Percentiles rank a stretch among this genome's conserved stretches.
phyloP scores from a whole-genome alignment of 2,888 invertebrate species.

The Tinea semifulvella region DNA sequence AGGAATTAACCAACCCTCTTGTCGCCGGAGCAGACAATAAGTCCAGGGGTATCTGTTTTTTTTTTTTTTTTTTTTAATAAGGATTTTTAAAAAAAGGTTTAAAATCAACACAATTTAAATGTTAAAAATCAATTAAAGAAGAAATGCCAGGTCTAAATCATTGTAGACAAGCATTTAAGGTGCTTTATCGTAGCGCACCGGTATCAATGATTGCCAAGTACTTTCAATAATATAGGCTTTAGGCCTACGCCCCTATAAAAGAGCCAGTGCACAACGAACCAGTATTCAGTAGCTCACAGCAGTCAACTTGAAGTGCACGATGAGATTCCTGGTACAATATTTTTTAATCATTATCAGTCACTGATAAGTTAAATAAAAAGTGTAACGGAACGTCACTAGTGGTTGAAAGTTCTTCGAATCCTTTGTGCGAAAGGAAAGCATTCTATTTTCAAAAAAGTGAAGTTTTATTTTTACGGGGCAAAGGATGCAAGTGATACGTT shows the following conservation, averaged over 20 bases:
- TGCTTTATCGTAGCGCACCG: slow-evolving; percentile 3
- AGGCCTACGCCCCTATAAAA: slow-evolving; percentile 45
- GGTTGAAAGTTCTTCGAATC: neutral
- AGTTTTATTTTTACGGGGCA: neutral
- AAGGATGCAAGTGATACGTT: neutral
- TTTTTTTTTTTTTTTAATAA: too few species aligned
- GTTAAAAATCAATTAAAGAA: neutral
- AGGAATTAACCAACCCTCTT: too few species aligned
- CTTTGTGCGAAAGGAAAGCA: neutral
- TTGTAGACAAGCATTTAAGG: neutral
- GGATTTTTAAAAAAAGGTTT: too few species aligned
- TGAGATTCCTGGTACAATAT: slow-evolving; percentile 17
- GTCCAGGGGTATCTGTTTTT: too few species aligned
- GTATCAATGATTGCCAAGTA: slow-evolving; percentile 25
- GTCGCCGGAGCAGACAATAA: too few species aligned
- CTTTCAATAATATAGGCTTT: slow-evolving; percentile 42
- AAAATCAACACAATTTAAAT: neutral
- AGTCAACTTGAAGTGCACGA: slow-evolving; percentile 18
- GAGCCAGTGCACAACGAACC: slow-evolving; percentile 27
- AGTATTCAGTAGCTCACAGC: slow-evolving; percentile 17
- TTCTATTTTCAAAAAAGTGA: too few species aligned
- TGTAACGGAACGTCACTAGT: slow-evolving; percentile 5
- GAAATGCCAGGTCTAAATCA: neutral
- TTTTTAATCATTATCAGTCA: neutral
- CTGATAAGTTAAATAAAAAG: neutral